phyloP scores from a whole-genome alignment of 2,113 vertebrate species.

The Oreotrochilus melanogaster region DNA sequence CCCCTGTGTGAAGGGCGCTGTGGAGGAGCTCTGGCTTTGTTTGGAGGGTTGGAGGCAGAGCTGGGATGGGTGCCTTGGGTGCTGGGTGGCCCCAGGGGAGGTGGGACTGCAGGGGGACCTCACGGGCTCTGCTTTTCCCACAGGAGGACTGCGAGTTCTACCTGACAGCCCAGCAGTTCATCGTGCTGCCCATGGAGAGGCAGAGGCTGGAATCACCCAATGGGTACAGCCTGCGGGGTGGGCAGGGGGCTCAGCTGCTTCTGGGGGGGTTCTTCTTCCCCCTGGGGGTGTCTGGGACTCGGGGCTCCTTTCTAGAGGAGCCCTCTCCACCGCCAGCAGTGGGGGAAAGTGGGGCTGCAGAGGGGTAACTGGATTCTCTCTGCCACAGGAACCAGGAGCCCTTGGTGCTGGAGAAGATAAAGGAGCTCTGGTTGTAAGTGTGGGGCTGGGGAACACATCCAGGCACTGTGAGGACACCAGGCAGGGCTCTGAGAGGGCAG shows the following conservation, averaged over 20 bases:
- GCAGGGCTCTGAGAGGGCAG: too few species aligned
- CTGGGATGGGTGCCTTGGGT: not conserved
- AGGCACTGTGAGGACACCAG: fast-evolving
- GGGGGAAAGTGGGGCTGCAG: not conserved
- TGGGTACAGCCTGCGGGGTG: not conserved
- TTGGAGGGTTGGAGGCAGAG: not conserved
- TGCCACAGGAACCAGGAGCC: slow-evolving; percentile 56
- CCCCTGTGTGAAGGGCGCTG: fast-evolving
- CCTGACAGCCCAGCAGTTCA: slow-evolving; percentile 2
- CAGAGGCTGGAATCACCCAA: slow-evolving; percentile 36
- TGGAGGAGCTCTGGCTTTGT: not conserved
- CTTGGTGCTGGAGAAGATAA: slow-evolving; percentile 50
- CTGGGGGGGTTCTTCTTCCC: not conserved
- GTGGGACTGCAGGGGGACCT: not conserved
- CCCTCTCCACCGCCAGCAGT: not conserved
- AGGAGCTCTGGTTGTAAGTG: slow-evolving; percentile 69
- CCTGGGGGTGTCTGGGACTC: not conserved
- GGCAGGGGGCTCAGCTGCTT: not conserved
- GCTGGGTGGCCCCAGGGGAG: not conserved
- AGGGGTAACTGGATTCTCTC: not conserved
- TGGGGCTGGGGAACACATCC: not conserved
- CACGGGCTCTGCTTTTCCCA: fast-evolving
- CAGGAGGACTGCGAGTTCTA: slow-evolving; percentile 67
- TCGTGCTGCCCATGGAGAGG: slow-evolving; percentile 58
- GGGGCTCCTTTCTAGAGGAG: not conserved